Base-by-base conservation (phyloP, 2,888 invertebrate species). In the Didymodactylos carnosus region DNA sequence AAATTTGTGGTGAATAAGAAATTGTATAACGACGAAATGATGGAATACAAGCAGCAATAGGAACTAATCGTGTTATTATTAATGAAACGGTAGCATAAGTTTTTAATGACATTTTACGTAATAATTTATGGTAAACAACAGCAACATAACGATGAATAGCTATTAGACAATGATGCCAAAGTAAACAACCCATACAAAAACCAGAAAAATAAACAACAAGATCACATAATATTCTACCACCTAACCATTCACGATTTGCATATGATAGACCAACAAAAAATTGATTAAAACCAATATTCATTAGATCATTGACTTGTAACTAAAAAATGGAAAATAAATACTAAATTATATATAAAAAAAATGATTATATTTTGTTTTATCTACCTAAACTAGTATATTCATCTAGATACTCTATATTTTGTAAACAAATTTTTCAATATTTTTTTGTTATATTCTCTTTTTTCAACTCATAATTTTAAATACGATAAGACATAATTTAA, bases 241-340 rank as follows among this genome's bases (percentile, higher is more conserved):
- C 35, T 8, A 51, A n/a, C 75, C 75, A 75, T 43, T 46, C 27
- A 72, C 29, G 62, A 51, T 62, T 71, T 11, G 69, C 39, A 69
- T 75, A 75, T 16, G 75, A 75, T 19, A 75, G 35, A 39, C 74
- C 74, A n/a, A 74, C 74, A 16, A 74, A 71, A 39, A 74, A 53
- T 72, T 74, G 74, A 46, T 74, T 74, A 19, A 74, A 74, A 35
- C 74, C 74, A 69, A 74, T 74, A 46, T 74, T 74, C 3, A 74
- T 23, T 53, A 74, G 41, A 46, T 74, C 74, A 39, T 74, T 74
- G 39, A 74, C 53, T 62, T 74, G 74, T 19, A 74, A 19, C 39
- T 51, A n/a, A 10, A 62, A 29, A 35, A 19, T 2, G n/a, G n/a
- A 62, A n/a, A 35, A 49, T n/a, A 23, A 49, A n/a, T n/a, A n/a